A percentile compares a stretch with the other conserved stretches of the same genome.
phyloP scores from a whole-genome alignment of 2,888 invertebrate genomes.

The Oconnorella tubifera region DNA sequence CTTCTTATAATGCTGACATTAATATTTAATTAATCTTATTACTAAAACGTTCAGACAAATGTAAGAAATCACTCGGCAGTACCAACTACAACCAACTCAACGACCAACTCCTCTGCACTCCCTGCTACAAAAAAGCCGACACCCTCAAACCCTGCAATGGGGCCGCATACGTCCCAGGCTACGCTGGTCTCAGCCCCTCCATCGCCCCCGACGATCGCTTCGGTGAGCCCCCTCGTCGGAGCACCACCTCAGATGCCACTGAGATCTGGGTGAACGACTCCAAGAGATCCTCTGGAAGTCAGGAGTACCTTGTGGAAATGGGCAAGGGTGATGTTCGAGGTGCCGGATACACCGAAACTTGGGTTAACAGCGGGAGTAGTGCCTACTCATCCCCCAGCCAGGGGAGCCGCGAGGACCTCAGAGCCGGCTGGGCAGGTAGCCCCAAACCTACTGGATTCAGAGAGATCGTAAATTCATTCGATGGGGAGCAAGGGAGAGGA shows the following conservation, averaged over 20 bases:
- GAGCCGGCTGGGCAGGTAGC: background rate
- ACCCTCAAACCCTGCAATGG: constrained; percentile 78
- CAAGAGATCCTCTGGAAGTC: background rate
- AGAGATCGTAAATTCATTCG: too few relatives aligned
- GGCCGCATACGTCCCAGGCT: background rate
- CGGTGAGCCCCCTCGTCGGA: background rate
- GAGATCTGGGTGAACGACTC: constrained; percentile 8
- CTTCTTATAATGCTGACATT: too few relatives aligned
- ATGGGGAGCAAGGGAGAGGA: too few relatives aligned
- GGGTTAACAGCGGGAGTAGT: background rate
- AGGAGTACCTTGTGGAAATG: background rate
- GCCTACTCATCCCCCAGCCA: background rate
- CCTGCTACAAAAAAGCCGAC: constrained; percentile 83
- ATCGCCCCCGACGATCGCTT: background rate
- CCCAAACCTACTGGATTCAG: background rate
- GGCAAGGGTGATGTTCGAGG: background rate
- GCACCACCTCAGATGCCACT: background rate
- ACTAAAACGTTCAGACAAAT: constrained; percentile 40
- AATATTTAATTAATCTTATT: background rate
- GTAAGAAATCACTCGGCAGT: constrained; percentile 54
- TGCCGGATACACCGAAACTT: background rate
- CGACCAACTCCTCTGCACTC: constrained; percentile 80
- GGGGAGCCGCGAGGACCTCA: background rate
- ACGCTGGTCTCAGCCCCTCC: background rate
- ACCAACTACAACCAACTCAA: constrained; percentile 79